These are phyloP conservation scores for Bombus turneri DNA, from an alignment of 1,140 invertebrate species.

Conservation along the genomic window DNA sequence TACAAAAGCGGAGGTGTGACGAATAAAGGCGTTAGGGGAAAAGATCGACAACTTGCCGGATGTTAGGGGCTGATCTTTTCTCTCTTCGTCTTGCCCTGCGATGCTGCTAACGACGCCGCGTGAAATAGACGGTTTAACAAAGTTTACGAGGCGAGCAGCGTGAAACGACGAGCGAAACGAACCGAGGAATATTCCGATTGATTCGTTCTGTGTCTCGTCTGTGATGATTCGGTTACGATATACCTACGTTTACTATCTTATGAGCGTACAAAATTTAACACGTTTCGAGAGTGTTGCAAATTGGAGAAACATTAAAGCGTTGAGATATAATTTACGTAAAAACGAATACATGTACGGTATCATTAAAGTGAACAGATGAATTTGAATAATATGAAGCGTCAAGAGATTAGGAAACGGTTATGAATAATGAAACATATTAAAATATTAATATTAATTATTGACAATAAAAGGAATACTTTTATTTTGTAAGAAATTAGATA, in stretches of 20 bases:
- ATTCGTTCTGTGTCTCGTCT: not conserved
- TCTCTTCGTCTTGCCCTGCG: not conserved
- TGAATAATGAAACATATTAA: not conserved
- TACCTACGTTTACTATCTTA: not conserved
- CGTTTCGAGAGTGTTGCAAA: not conserved
- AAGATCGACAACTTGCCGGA: slow-evolving; percentile 1
- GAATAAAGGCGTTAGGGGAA: not conserved
- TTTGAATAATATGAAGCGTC: not conserved
- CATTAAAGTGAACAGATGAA: not conserved
- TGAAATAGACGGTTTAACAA: not conserved
- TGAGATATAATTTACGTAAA: not conserved
- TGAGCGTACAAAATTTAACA: not conserved
- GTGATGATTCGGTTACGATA: not conserved
- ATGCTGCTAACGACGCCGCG: not conserved
- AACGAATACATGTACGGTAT: not conserved
- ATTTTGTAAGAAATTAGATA: not conserved
- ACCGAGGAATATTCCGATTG: not conserved
- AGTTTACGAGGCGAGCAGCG: not conserved
- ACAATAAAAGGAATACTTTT: not conserved
- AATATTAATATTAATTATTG: not conserved
- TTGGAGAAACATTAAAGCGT: not conserved
- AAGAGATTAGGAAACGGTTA: not conserved
- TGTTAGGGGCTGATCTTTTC: not conserved
- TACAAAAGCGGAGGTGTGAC: slow-evolving; percentile 35
- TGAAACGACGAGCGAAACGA: not conserved